A percentile compares a stretch with the other conserved stretches of the same genome.
Evolutionary conservation across 2,113 vertebrate genomes (phyloP).

Genomic region (Dasyornis broadbenti): DNA sequence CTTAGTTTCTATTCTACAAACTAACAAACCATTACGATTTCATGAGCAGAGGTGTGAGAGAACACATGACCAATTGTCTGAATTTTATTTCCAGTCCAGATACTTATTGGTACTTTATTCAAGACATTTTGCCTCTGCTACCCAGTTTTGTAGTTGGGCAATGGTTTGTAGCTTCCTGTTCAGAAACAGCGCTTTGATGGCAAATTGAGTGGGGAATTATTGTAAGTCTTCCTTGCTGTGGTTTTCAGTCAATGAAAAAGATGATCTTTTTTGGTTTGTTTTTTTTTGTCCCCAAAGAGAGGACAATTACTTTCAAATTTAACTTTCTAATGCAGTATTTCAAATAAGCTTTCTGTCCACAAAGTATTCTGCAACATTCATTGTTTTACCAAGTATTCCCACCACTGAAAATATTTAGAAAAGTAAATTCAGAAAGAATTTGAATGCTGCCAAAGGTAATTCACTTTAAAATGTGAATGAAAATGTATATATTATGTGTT

Average conservation of each 20-base stretch:
- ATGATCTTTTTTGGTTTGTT: accelerated
- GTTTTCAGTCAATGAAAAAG: neutral
- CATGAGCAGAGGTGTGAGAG: neutral
- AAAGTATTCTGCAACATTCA: neutral
- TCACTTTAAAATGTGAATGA: neutral
- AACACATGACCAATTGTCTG: neutral
- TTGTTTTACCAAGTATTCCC: neutral
- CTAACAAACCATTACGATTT: neutral
- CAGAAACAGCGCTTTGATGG: neutral
- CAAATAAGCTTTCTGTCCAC: neutral
- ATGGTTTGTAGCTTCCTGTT: neutral
- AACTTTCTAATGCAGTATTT: neutral
- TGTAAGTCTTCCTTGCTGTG: neutral
- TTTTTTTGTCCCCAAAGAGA: neutral
- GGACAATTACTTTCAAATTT: neutral
- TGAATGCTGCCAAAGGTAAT: neutral
- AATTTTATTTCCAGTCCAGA: neutral
- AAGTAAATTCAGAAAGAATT: neutral
- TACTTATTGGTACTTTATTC: neutral
- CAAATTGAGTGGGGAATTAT: neutral
- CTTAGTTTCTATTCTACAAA: neutral
- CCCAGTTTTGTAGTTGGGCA: neutral
- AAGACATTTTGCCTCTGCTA: neutral
- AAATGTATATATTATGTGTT: neutral
- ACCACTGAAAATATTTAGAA: neutral